A percentile compares a stretch with the other conserved stretches of the same genome.
These are phyloP conservation scores for Hystrix cristata DNA, from an alignment of 2,113 vertebrate genomes.

Conservation along the genomic window DNA sequence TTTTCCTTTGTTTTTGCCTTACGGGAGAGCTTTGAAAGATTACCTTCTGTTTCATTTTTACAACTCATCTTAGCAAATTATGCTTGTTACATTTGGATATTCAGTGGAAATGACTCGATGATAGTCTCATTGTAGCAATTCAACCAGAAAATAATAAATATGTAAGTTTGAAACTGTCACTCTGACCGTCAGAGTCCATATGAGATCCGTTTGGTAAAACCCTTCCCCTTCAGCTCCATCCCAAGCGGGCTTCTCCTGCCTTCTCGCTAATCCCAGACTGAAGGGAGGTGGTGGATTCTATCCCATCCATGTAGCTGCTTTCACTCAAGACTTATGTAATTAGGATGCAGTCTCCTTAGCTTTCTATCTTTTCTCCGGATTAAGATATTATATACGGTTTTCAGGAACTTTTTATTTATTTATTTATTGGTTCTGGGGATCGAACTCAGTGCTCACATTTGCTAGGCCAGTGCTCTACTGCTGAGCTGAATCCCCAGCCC, in stretches of 20 bases:
- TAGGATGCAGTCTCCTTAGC: neutral
- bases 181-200: neutral
- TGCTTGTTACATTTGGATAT: neutral
- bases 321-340: neutral
- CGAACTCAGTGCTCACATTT: no score
- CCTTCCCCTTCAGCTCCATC: neutral
- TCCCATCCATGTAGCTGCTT: neutral
- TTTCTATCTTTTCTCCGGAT: neutral
- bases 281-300: neutral
- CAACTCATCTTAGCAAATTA: neutral
- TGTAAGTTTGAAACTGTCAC: neutral
- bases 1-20: constrained; percentile 14
- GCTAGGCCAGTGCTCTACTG: no score
- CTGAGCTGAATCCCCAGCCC: no score
- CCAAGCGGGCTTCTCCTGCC: neutral
- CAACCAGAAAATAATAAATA: constrained; percentile 17
- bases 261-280: neutral
- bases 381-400: neutral
- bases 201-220: neutral
- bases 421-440: no score
- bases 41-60: constrained; percentile 15
- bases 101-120: constrained; percentile 26
- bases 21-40: neutral
- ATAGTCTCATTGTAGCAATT: constrained; percentile 4
- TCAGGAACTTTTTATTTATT: no score